Percentiles rank a stretch among this genome's conserved stretches.
phyloP scores from a whole-genome alignment of 1,140 invertebrate species.

The Medauroidea extradentata region DNA sequence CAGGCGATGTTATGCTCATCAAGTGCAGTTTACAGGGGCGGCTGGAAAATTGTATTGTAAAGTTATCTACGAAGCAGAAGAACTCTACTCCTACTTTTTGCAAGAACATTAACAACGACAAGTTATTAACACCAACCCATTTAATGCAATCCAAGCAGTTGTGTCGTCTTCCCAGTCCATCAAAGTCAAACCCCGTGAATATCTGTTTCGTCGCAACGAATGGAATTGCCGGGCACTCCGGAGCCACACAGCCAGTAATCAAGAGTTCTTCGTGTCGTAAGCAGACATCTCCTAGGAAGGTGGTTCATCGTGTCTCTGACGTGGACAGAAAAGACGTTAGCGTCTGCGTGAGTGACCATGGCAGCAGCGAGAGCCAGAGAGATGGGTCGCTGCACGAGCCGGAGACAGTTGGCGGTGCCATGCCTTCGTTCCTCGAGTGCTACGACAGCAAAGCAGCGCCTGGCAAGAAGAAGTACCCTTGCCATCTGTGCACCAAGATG shows the following conservation, averaged over 20 bases:
- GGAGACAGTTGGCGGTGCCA: neutral
- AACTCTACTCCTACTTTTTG: neutral
- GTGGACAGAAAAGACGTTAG: too few species aligned
- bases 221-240: slow-evolving; percentile 16
- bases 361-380: neutral
- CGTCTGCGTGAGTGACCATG: too few species aligned
- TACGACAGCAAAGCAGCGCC: neutral
- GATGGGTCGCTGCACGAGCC: neutral
- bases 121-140: neutral
- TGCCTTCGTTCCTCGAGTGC: neutral
- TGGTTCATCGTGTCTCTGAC: slow-evolving; percentile 1
- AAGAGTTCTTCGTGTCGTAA: slow-evolving; percentile 19
- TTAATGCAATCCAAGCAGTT: neutral
- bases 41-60: slow-evolving; percentile 24
- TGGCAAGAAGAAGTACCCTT: slow-evolving; percentile 30
- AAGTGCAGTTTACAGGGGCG: slow-evolving; percentile 22
- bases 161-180: neutral
- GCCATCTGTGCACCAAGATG: slow-evolving; percentile 32
- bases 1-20: slow-evolving; percentile 12
- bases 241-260: neutral
- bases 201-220: slow-evolving; percentile 32
- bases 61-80: slow-evolving; percentile 8
- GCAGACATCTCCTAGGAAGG: slow-evolving; percentile 21
- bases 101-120: slow-evolving; percentile 1
- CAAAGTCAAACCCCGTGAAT: slow-evolving; percentile 26